Base-by-base conservation (phyloP, 2,797 vertebrate genomes). In the Discoglossus pictus region DNA sequence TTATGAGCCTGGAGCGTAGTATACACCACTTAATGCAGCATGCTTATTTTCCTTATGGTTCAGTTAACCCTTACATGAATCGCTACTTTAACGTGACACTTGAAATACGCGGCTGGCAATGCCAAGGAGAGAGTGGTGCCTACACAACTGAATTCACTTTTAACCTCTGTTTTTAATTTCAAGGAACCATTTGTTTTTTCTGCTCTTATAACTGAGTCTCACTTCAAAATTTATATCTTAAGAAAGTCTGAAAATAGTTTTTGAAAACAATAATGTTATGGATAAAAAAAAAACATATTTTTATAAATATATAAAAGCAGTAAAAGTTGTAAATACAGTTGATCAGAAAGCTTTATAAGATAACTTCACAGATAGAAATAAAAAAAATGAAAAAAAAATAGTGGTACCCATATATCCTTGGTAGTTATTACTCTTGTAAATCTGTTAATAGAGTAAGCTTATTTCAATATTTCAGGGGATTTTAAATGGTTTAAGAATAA, bases 401-500 rank as follows among this genome's bases (percentile, higher is more conserved):
- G 77, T 88, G 81, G 78, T 80, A 82, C 82, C 87, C 87, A 75
- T 78, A 77, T 84, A 82, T 86, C 83, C 83, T 80, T 75, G 83
- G 78, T 85, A 84, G 82, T 79, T 75, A 65, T 78, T 86, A 86
- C 84, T 82, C 80, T 81, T 90, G 80, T 90, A 88, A 86, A 90
- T 87, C 83, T 88, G 85, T 93, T 92, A 88, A 86, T 86, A 88
- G 76, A 81, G 81, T 58, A 87, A 85, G 84, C 74, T 81, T 87
- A 87, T 77, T 84, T 86, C 86, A 82, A 38, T 87, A 87, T 84
- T 75, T 79, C 90, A 81, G 83, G 83, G 77, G 8, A 71, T 71
- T 75, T 80, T 73, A 80, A 84, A 81, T 84, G 79, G 83, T 89
- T 91, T 88, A 88, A 91, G 87, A 94, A 94, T 94, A 95, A 95